Evolutionary conservation across 2,113 vertebrate genomes (phyloP).

Genomic region (Coptodon rendalli): DNA sequence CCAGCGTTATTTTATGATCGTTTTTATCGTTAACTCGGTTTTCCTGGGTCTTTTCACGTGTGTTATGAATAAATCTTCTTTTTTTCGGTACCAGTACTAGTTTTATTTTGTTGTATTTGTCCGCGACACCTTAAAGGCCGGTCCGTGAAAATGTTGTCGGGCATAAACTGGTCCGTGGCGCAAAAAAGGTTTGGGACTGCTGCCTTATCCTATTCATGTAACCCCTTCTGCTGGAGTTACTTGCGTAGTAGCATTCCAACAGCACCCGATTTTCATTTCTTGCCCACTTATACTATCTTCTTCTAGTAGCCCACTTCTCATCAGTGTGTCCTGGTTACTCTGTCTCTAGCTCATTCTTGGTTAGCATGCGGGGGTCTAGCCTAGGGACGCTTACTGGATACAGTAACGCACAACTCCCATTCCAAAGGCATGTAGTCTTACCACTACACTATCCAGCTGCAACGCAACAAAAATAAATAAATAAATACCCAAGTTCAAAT

Average conservation of each 20-base stretch:
- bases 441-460: not conserved
- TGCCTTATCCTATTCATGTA: not conserved
- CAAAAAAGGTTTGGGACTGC: too few species aligned
- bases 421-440: not conserved
- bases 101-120: too few species aligned
- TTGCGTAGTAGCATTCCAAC: not conserved
- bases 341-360: not conserved
- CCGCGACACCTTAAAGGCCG: too few species aligned
- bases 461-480: not conserved
- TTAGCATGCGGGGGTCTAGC: not conserved
- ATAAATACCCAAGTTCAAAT: not conserved
- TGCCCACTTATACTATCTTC: not conserved
- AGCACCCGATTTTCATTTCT: not conserved
- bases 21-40: too few species aligned
- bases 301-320: not conserved
- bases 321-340: not conserved
- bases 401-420: fast-evolving
- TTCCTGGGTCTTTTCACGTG: too few species aligned
- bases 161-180: too few species aligned
- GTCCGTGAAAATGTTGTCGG: too few species aligned
- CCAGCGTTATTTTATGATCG: too few species aligned
- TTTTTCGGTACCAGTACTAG: too few species aligned
- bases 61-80: too few species aligned
- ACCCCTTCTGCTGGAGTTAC: not conserved
- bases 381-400: not conserved